phyloP scores from a whole-genome alignment of 1,140 invertebrate species.

The Drosophila kikkawai region DNA sequence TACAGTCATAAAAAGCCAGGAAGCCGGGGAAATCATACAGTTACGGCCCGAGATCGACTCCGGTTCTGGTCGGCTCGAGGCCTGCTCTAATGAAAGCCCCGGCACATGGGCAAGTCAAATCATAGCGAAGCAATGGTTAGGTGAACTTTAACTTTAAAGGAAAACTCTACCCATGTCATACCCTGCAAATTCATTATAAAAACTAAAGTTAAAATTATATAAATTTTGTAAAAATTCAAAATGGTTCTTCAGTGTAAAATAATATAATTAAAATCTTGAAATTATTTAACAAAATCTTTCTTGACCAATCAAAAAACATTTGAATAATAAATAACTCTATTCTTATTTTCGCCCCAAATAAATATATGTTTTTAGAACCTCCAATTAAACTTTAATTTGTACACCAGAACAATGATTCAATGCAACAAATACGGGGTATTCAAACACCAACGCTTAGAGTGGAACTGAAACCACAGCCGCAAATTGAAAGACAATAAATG shows the following conservation, averaged over 20 bases:
- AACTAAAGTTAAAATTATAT: neutral
- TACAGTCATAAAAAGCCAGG: slow-evolving; percentile 61
- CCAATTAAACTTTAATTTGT: neutral
- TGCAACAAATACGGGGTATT: slow-evolving; percentile 20
- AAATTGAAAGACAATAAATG: slow-evolving; percentile 85
- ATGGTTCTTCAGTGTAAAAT: neutral
- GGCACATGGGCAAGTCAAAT: slow-evolving; percentile 28
- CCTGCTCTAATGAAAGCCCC: slow-evolving; percentile 56
- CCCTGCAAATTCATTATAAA: neutral
- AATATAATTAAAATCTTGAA: rapidly evolving
- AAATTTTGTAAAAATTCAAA: too few relatives aligned
- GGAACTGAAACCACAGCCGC: slow-evolving; percentile 62
- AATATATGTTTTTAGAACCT: neutral
- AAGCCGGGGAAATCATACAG: slow-evolving; percentile 56
- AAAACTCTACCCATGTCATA: neutral
- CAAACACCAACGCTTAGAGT: slow-evolving; percentile 5
- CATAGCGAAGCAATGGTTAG: slow-evolving; percentile 32
- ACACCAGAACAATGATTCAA: neutral
- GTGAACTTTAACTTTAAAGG: slow-evolving; percentile 1
- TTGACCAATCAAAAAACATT: neutral
- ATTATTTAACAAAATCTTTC: neutral
- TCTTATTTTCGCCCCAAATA: neutral
- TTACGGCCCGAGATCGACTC: neutral
- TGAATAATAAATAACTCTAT: neutral
- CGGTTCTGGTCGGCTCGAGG: neutral